phyloP scores from a whole-genome alignment of 2,113 vertebrate species.

The Nibea albiflora region DNA sequence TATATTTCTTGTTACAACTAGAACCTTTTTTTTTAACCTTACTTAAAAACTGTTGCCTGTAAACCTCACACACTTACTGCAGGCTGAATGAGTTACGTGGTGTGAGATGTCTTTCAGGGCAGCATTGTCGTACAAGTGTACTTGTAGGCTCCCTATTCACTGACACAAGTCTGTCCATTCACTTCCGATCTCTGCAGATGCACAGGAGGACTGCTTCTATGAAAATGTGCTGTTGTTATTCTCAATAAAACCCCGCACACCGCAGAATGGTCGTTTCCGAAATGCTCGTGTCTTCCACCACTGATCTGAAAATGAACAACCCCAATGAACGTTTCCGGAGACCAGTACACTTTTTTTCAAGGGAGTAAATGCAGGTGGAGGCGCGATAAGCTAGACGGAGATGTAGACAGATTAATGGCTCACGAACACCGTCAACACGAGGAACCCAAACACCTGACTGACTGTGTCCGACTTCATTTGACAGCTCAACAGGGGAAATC shows the following conservation, averaged over 20 bases:
- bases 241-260: conserved; percentile 19
- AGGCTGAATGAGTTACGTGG: neutral
- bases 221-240: neutral
- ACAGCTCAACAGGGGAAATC: conserved; percentile 29
- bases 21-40: neutral
- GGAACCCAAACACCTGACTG: conserved; percentile 55
- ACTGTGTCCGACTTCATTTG: conserved; percentile 43
- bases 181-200: conserved; percentile 14
- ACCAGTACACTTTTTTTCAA: neutral
- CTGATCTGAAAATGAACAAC: conserved; percentile 7
- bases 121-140: conserved; percentile 3
- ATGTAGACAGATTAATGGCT: conserved; percentile 44
- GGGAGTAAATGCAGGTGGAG: neutral
- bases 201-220: neutral
- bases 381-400: conserved; percentile 4
- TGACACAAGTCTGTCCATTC: conserved; percentile 6
- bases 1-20: neutral
- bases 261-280: conserved; percentile 4
- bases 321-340: conserved; percentile 18
- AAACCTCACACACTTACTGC: neutral
- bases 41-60: neutral
- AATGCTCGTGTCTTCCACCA: conserved; percentile 3
- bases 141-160: conserved; percentile 13
- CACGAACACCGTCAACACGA: conserved; percentile 35
- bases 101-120: conserved; percentile 28